These are phyloP conservation scores for Python bivittatus DNA, from an alignment of 2,113 vertebrate species.

Conservation along the genomic window DNA sequence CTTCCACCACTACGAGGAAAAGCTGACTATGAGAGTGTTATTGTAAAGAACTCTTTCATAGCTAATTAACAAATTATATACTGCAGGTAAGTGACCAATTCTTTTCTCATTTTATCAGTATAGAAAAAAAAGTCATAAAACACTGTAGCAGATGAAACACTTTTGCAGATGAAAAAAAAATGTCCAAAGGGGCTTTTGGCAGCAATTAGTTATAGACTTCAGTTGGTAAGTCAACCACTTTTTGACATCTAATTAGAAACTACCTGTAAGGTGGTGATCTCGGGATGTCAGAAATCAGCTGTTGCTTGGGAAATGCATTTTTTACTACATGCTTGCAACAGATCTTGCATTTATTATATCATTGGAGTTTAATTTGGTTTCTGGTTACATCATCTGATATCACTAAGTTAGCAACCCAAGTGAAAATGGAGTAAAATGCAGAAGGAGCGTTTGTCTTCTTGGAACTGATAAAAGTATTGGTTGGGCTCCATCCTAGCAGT, in stretches of 20 bases:
- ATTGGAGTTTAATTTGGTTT: background rate
- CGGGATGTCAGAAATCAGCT: background rate
- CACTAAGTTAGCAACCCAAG: background rate
- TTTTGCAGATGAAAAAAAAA: background rate
- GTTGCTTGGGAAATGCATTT: background rate
- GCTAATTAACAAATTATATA: background rate
- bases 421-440: background rate
- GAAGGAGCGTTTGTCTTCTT: background rate
- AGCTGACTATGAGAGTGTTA: background rate
- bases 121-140: background rate
- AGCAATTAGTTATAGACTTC: background rate
- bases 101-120: background rate
- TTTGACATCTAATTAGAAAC: background rate
- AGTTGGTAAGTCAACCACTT: background rate
- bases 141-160: background rate
- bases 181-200: background rate
- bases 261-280: background rate
- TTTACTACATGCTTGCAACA: background rate
- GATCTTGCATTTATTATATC: background rate
- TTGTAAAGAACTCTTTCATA: background rate
- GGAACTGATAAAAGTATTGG: background rate
- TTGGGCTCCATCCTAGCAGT: background rate
- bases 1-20: no score
- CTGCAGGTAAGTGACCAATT: background rate
- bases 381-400: background rate